A percentile compares a stretch with the other conserved stretches of the same genome.
phyloP scores from a whole-genome alignment of 1,140 invertebrate genomes.

The Hormaphis cornu region DNA sequence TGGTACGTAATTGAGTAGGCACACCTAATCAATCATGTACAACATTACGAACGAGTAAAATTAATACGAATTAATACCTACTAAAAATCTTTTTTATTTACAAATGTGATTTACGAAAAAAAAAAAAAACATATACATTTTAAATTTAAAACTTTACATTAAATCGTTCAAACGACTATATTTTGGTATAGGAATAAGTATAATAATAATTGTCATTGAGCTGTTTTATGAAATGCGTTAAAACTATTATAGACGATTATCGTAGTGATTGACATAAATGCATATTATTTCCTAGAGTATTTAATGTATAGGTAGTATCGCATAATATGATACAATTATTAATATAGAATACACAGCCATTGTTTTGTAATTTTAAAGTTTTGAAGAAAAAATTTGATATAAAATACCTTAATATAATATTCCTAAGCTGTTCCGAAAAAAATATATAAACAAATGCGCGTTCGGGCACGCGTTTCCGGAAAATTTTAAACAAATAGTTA shows the following conservation, averaged over 20 bases:
- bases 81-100: slow-evolving; percentile 2
- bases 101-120: background rate
- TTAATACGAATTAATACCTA: background rate
- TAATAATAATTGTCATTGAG: background rate
- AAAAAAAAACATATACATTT: too few relatives aligned
- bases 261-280: background rate
- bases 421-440: background rate
- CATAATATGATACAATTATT: background rate
- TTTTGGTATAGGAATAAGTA: background rate
- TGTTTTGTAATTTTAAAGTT: slow-evolving; percentile 8
- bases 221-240: background rate
- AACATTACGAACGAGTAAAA: too few relatives aligned
- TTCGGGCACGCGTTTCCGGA: too few relatives aligned
- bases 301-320: too few relatives aligned
- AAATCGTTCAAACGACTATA: background rate
- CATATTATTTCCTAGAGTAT: background rate
- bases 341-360: slow-evolving; percentile 20
- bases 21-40: too few relatives aligned
- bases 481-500: too few relatives aligned
- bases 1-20: too few relatives aligned
- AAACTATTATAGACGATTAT: slow-evolving; percentile 1
- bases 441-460: background rate
- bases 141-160: background rate
- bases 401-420: background rate
- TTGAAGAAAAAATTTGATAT: background rate